Conservation (phyloP, 2,113 vertebrate species). For the Pollachius pollachius region DNA sequence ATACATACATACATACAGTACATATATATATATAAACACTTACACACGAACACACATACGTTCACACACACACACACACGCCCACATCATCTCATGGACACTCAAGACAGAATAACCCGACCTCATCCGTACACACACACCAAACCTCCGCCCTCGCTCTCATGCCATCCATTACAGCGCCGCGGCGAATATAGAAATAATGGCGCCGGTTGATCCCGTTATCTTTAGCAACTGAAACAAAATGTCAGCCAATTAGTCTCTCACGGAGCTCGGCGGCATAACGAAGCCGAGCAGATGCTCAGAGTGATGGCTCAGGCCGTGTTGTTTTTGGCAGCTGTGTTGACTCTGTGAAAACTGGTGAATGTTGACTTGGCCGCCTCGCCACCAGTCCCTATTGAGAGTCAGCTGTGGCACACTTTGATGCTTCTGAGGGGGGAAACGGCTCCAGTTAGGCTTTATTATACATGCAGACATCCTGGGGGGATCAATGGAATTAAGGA, state of each 20-base stretch:
- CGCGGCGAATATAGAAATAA: constrained; percentile 38
- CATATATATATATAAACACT: not conserved
- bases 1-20: too few species aligned
- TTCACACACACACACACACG: constrained; percentile 2
- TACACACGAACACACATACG: not conserved
- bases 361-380: constrained; percentile 72
- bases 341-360: constrained; percentile 69
- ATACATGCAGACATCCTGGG: constrained; percentile 74
- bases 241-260: constrained; percentile 76
- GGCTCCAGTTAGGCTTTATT: constrained; percentile 71
- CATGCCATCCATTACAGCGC: constrained; percentile 16
- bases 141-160: constrained; percentile 18
- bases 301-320: constrained; percentile 66
- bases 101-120: constrained; percentile 10
- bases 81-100: not conserved
- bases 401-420: constrained; percentile 72
- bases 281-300: constrained; percentile 77
- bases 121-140: not conserved
- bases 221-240: constrained; percentile 73
- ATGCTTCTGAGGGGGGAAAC: constrained; percentile 64
- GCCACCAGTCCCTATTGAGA: constrained; percentile 69
- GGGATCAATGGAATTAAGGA: constrained; percentile 72
- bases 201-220: constrained; percentile 67
- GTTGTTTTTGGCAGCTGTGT: constrained; percentile 72
- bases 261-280: constrained; percentile 38